Conservation (phyloP, 2,888 invertebrate species). For the Rotaria magnacalcarata region DNA sequence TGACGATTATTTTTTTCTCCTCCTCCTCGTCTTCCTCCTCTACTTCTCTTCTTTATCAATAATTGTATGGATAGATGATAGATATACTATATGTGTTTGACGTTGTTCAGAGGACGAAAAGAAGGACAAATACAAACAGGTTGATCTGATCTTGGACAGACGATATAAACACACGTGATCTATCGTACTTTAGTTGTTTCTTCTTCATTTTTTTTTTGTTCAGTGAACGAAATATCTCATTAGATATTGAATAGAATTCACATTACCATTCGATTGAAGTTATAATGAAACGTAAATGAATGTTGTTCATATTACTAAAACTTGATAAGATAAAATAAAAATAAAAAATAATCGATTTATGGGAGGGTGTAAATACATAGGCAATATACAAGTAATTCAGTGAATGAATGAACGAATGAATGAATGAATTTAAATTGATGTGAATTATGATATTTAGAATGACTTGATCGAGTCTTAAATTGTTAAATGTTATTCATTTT, state of each 20-base stretch:
- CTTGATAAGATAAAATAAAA: not conserved
- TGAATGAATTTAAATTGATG: not conserved
- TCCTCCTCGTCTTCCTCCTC: not conserved
- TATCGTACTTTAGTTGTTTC: not conserved
- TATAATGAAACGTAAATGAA: not conserved
- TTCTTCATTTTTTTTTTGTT: not conserved
- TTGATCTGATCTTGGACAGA: slow-evolving; percentile 5
- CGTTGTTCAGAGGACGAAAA: not conserved
- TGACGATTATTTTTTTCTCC: not conserved
- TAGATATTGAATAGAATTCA: not conserved
- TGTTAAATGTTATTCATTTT: not conserved
- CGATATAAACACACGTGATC: not conserved
- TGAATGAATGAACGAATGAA: not conserved
- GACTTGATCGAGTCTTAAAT: not conserved
- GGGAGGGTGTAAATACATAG: not conserved
- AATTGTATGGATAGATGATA: not conserved
- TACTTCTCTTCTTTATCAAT: not conserved
- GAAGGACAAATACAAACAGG: not conserved
- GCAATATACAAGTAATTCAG: not conserved
- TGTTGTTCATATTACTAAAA: not conserved
- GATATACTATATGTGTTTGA: not conserved
- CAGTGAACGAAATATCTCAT: not conserved
- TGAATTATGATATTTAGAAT: not conserved
- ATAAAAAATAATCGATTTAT: not conserved
- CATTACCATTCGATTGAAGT: not conserved